Evolutionary conservation across 2,113 vertebrate genomes (phyloP).

Genomic region (Leucopsar rothschildi): DNA sequence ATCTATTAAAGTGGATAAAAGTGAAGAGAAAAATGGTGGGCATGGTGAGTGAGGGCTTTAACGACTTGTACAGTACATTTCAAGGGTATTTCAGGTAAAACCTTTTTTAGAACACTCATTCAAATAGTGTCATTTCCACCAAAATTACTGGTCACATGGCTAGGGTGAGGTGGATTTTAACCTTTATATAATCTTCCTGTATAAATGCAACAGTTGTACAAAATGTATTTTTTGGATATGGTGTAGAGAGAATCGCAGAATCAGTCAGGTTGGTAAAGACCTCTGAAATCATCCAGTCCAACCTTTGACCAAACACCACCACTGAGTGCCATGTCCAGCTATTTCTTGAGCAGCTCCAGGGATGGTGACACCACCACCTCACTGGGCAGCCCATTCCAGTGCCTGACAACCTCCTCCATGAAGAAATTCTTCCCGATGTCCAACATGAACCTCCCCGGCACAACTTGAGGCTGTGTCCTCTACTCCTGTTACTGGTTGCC

Average conservation of each 20-base stretch:
- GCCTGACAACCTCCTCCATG: background rate
- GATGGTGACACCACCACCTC: no score
- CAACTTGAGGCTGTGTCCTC: background rate
- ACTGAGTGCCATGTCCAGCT: background rate
- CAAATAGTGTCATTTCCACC: background rate
- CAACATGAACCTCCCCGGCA: background rate
- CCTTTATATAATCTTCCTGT: background rate
- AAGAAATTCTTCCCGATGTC: background rate
- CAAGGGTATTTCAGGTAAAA: background rate
- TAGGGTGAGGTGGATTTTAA: background rate
- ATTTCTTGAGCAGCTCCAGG: background rate
- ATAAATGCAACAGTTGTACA: background rate
- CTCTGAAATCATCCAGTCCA: background rate
- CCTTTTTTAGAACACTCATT: background rate
- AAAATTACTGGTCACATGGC: background rate
- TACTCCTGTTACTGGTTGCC: background rate
- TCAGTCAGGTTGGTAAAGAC: background rate
- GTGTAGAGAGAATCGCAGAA: background rate
- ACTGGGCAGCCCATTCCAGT: background rate
- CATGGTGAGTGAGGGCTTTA: background rate
- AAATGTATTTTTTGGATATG: background rate
- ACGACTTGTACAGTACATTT: background rate
- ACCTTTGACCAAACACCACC: background rate
- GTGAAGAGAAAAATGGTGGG: background rate
- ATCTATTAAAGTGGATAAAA: background rate